Evolutionary conservation across 2,797 vertebrate genomes (phyloP), one percentile per base, ranked within the genome.

Genomic region (Pantherophis vulpinus): DNA sequence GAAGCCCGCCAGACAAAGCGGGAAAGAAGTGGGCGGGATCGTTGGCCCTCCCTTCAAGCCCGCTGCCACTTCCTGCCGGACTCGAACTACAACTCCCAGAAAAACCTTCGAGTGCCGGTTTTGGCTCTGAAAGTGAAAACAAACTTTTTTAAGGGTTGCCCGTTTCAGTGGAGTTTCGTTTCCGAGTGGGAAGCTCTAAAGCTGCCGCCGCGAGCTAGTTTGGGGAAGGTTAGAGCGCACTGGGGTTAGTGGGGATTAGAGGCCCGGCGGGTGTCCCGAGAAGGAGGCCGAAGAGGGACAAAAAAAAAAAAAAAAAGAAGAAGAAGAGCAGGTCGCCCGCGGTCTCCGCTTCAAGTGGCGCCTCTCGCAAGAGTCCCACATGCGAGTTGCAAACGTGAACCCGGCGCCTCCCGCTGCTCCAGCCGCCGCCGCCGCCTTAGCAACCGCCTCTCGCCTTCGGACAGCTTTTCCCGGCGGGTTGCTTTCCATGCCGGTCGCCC

Each of bases 51-150:
- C 79, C 37, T n/a, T 56, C 42, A 12, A 23, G 23, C 59, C 88
- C 88, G 96, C 86, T 96, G 10, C 87, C 25, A 93, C 96, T 96
- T 96, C 96, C 97, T 95, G 93, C 92, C 51, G 11, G 79, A 0
- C 47, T 47, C 14, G 95, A 95, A 98, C 98, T 98, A 97, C 97
- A 93, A 37, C 93, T 98, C 97, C 98, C 98, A 96, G 96, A 51
- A 97, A 55, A 90, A 95, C 95, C 93, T 51, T 56, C 11, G 55
- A 27, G 13, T 37, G 61, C 79, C 93, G 96, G 96, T 94, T n/a
- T 86, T 42, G 58, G 63, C 91, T 95, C 95, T 94, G 97, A 98
- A 97, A 98, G 97, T 97, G 97, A 98, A 98, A 98, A 98, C 95
- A 97, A 96, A 95, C 95, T 96, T 91, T 94, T 63, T 63, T 10